Evolutionary conservation across 1,140 invertebrate genomes (phyloP), one percentile per base, ranked within the genome.

Genomic region (Gonatopus flavifemur): DNA sequence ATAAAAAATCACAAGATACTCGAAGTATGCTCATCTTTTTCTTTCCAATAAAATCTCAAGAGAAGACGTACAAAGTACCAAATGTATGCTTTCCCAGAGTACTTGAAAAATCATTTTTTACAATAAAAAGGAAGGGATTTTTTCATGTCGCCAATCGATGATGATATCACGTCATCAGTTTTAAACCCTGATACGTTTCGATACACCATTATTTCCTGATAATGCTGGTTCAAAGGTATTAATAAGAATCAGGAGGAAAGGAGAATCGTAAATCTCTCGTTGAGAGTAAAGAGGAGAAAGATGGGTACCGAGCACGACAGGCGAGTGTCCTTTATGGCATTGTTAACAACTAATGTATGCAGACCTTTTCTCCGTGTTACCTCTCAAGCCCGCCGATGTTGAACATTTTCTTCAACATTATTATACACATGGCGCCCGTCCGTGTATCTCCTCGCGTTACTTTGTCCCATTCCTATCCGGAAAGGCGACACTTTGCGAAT

Each of bases 321-420:
- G 65, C 72, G 68, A 75, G 75, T 77, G 74, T 76, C 71, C 71
- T 77, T 77, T 77, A 77, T 77, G 70, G 75, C 75, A 77, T 75
- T 77, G 75, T 77, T 76, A 77, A 77, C 75, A 76, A 77, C 74
- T 77, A 76, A 77, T 77, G 74, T 77, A 77, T 77, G 69, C 75
- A 62, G 64, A 57, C 42, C 47, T 50, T 61, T 45, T 49, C 52
- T 62, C 53, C 57, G 49, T n/a, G n/a, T n/a, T n/a, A n/a, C n/a
- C n/a, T n/a, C n/a, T n/a, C n/a, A 59, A 60, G 53, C 69, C 68
- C 64, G 58, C 54, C 28, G 58, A 45, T 69, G 63, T 74, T 75
- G 73, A 74, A 75, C 74, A 73, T 77, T n/a, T n/a, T 76, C 72
- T 77, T 76, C 70, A 75, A 76, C 74, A 72, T 77, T 76, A 75